Evolutionary conservation across 2,113 vertebrate species (phyloP), one percentile per base, ranked within the genome.

Genomic region (Oreotrochilus melanogaster): DNA sequence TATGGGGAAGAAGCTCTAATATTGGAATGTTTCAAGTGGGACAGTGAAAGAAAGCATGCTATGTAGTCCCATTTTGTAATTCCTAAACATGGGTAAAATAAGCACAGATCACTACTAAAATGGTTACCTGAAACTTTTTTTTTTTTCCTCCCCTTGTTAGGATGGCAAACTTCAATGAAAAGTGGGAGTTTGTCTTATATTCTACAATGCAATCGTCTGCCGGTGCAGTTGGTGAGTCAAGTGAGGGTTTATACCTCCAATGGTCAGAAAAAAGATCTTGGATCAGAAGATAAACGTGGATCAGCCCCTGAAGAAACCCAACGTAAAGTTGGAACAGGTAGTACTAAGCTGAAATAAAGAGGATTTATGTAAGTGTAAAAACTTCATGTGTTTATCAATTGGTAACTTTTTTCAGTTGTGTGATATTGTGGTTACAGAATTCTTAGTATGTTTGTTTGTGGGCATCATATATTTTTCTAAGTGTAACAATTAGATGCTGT

Each of bases 191-290:
- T 98, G 54, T 98, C 98, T 95, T 97, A 95, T 23, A 56, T 97
- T 81, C 91, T 98, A 9, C 97, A 98, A 16, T 98, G 96, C 86
- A 95, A 81, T 78, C 96, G 97, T 45, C 93, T 98, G 42, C 97
- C 97, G 13, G 92, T 98, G 93, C 91, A 97, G 69, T 70, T 97
- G 30, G 87, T 97, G 84, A 97, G 94, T 57, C 98, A 98, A 96
- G 96, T 98, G 51, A 98, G 98, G 85, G 98, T 98, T 96, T 99
- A 98, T 92, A 99, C 98, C 45, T 98, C 99, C 45, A 95, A 96
- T 72, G 97, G 97, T 57, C 97, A 98, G 87, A 98, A 98, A 87
- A 97, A 96, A 90, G 97, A 79, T 88, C 97, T 92, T 66, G 97
- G 97, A 47, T 93, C 97, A 67, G 88, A 97, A 53, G 73, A 78